Evolutionary conservation across 1,140 invertebrate species (phyloP).

Genomic region (Carposina sasakii): DNA sequence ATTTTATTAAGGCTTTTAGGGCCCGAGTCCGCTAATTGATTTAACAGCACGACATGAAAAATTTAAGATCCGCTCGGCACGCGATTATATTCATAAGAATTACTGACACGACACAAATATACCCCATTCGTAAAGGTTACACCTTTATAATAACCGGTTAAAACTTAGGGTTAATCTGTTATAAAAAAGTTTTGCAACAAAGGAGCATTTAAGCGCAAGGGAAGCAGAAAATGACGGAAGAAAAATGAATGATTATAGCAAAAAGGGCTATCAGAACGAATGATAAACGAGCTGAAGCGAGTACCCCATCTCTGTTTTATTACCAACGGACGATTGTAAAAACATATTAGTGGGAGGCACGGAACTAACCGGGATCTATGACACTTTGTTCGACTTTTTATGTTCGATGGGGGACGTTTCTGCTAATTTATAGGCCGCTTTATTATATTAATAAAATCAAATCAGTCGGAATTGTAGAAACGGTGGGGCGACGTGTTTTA

Average conservation of each 20-base stretch:
- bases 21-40: conserved; percentile 22
- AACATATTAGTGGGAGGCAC: conserved; percentile 61
- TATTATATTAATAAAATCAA: conserved; percentile 33
- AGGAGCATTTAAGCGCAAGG: conserved; percentile 61
- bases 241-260: conserved; percentile 72
- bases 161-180: conserved; percentile 37
- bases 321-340: conserved; percentile 66
- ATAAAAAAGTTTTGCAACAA: conserved; percentile 53
- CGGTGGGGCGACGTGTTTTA: neutral
- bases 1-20: conserved; percentile 20
- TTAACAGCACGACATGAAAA: conserved; percentile 20
- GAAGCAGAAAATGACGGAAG: conserved; percentile 65
- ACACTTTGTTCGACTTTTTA: conserved; percentile 53
- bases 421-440: conserved; percentile 44
- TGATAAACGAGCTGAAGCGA: conserved; percentile 70
- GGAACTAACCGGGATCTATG: conserved; percentile 34
- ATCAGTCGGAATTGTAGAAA: neutral
- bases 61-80: conserved; percentile 18
- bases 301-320: conserved; percentile 67
- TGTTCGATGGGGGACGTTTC: conserved; percentile 34
- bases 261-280: conserved; percentile 70
- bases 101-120: neutral
- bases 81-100: conserved; percentile 20
- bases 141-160: conserved; percentile 8
- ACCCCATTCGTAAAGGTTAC: neutral